Base-by-base conservation (phyloP, 2,888 invertebrate genomes). In the Escarpia spicata region DNA sequence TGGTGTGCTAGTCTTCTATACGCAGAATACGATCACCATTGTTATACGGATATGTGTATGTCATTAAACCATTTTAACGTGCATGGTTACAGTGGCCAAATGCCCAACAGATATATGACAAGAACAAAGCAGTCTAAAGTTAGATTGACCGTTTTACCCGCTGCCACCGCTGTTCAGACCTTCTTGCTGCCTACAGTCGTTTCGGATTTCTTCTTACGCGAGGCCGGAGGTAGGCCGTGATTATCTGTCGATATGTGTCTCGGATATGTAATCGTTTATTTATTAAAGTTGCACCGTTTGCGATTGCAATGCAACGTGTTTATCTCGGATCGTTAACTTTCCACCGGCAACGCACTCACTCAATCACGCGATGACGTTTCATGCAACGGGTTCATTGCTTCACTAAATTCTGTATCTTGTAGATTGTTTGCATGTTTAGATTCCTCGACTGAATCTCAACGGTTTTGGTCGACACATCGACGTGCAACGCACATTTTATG, bases 251-350 rank as follows among this genome's bases (percentile, higher is more conserved):
- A 75, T 75, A 75, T 75, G 75, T 75, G 26, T 26, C 26, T 75
- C 26, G 26, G 75, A 75, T 75, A 75, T 75, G 75, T 75, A 75
- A 75, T 75, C 75, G 75, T 75, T 75, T 75, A 75, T 75, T 75
- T 2, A 75, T 75, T 26, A 75, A n/a, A 75, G 26, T 75, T 26
- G 75, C 26, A 26, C 75, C 26, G 19, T 75, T 75, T 75, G 19
- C 75, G 75, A 75, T n/a, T 75, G 75, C 75, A 75, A 26, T 75
- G 6, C 19, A 75, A 19, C 26, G 75, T 12, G 75, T 75, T 75
- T 75, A 26, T 26, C 26, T 26, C 75, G 75, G n/a, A 19, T 75
- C 75, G 75, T 75, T n/a, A 75, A 3, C 4, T 75, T 75, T n/a
- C 75, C 75, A 26, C 75, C 26, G 26, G 19, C 75, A 75, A 26